Base-by-base conservation (phyloP, 2,113 vertebrate species). In the Peromyscus maniculatus region DNA sequence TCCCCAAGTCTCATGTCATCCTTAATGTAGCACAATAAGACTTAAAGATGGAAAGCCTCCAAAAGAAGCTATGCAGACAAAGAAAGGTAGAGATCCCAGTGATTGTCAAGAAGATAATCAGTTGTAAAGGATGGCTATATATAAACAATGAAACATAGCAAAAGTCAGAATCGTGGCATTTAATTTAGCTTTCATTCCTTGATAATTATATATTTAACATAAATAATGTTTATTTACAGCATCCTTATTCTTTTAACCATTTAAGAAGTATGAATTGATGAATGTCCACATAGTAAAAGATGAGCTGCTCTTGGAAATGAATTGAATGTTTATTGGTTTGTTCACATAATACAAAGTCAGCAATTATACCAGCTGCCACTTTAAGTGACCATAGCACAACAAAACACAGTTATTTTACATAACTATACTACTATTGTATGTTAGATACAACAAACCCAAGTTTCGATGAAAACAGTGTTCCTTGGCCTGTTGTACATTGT, bases 301-400 rank as follows among this genome's bases (percentile, higher is more conserved):
- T 96, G 93, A 90, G 24, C 22, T 94, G 69, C 55, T 72, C 79
- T 96, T 91, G 86, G 52, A 66, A 98, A 96, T 67, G 95, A 98
- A 97, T 97, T 91, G 95, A 97, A 93, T 94, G 98, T 98, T 99
- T 99, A 99, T 99, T 99, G 97, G 92, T 89, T 97, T 96, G 93
- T 96, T 98, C 98, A 98, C 80, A 97, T 64, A 95, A 92, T 62
- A 95, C 94, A 17, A 10, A 89, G 69, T 95, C 59, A 95, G 94
- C 94, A 98, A 97, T 78, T 66, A 93, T 21, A 97, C 31, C 77
- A 91, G 64, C 87, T 98, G 75, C 28, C 97, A 95, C 95, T 98
- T 98, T 97, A 97, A 97, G 93, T 97, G 96, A 97, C 71, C 52
- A 96, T n/a, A 92, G 74, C 93, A 98, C 87, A 97, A 90, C 55